Evolutionary conservation across 2,113 vertebrate species (phyloP), one percentile per base, ranked within the genome.

Genomic region (Trichomycterus rosablanca): DNA sequence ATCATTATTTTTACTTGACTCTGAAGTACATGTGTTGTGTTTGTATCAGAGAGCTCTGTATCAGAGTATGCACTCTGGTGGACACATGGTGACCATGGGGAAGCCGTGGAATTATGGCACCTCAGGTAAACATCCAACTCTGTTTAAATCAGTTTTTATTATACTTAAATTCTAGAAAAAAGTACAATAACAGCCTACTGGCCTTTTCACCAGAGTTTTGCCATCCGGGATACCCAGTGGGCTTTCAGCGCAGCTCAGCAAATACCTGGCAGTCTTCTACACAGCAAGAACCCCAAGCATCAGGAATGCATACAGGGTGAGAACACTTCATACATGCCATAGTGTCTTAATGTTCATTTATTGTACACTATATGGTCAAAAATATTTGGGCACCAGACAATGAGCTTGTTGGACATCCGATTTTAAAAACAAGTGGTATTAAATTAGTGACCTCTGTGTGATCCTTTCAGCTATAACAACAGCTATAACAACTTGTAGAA

Each of bases 21-120:
- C 14, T 30, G 2, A 39, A 9, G 20, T 24, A 30, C 3, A 2
- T 12, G 11, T 26, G 16, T 54, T 15, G 35, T 51, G n/a, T 15
- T 63, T 20, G 73, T 1, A 0, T 43, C 83, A 94, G 92, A 87
- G 91, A 62, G 82, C 85, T 1, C 78, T 93, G 60, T 93, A 90
- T 75, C 81, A 90, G 7, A 62, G 86, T 12, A 78, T 92, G 66
- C 91, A 92, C 75, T 68, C 80, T 44, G 49, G 89, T 4, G 80
- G 81, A 68, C 84, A 89, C 2, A 74, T 86, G 67, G 74, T 91
- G 2, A 4, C 85, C 30, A 83, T 91, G 0, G 86, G 90, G 14
- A 86, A 83, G 20, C 40, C 86, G 2, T 66, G 82, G 7, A 74
- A 72, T 24, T 92, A 92, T 44, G 67, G 82, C 11, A 69, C 76